A percentile compares a stretch with the other conserved stretches of the same genome.
phyloP scores from a whole-genome alignment of 2,113 vertebrate species.

The Otolemur garnettii region DNA sequence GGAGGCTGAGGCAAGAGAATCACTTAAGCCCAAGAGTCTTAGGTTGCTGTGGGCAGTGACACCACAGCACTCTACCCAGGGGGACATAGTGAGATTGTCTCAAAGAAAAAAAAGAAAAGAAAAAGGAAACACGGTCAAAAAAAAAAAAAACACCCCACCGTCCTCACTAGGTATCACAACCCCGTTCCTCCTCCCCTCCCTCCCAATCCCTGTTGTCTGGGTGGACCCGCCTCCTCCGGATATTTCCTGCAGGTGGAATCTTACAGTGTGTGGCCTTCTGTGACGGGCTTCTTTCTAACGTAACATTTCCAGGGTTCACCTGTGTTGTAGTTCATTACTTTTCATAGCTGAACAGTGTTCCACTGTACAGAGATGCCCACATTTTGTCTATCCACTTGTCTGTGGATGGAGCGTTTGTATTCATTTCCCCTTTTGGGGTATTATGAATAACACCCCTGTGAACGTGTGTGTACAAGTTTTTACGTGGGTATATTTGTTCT shows the following conservation, averaged over 20 bases:
- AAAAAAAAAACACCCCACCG: no score
- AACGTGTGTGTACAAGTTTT: neutral
- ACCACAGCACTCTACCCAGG: no score
- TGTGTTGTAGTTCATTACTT: neutral
- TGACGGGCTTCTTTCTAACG: neutral
- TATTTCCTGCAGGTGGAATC: neutral
- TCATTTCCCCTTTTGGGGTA: neutral
- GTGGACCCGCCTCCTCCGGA: no score
- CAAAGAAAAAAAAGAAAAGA: no score
- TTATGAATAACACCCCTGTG: neutral
- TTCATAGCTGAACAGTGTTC: neutral
- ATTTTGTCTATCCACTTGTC: neutral
- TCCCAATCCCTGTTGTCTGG: neutral
- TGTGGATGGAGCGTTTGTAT: neutral
- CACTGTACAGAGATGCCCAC: neutral
- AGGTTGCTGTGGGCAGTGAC: no score
- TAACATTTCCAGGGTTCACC: neutral
- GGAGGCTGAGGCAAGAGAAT: no score
- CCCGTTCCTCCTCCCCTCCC: neutral
- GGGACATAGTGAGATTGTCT: no score
- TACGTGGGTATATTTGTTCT: neutral
- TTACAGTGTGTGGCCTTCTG: neutral
- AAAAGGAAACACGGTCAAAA: no score
- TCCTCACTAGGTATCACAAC: accelerated
- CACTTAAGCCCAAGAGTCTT: no score